Conservation (phyloP, 2,888 invertebrate genomes). For the Amphipoea oculea region DNA sequence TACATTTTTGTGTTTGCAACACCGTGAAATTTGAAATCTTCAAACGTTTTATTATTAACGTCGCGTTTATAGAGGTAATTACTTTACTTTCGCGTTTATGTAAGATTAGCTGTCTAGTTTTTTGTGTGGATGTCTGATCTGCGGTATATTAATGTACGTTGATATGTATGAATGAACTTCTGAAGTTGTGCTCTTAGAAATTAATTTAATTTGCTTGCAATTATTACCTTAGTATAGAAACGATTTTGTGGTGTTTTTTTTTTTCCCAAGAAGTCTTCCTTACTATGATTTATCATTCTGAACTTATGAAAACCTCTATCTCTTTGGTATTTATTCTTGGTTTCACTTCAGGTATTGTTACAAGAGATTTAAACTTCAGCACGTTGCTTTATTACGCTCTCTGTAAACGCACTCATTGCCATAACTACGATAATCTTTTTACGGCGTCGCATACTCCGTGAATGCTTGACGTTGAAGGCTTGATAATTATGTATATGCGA, state of each 20-base stretch:
- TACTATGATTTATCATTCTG: not conserved
- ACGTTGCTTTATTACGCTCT: conserved; percentile 67
- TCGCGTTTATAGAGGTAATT: conserved; percentile 55
- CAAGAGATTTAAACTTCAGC: conserved; percentile 34
- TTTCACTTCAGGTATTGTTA: conserved; percentile 20
- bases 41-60: conserved; percentile 44
- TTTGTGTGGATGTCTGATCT: conserved; percentile 24
- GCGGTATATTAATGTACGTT: not conserved
- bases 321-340: not conserved
- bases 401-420: conserved; percentile 66
- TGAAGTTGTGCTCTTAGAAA: not conserved
- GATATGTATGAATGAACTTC: conserved; percentile 12
- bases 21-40: conserved; percentile 65
- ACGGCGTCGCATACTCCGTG: conserved; percentile 59
- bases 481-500: conserved; percentile 1
- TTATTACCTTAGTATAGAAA: not conserved
- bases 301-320: not conserved
- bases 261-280: not conserved
- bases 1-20: conserved; percentile 49
- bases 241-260: not conserved
- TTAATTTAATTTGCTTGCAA: not conserved
- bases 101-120: conserved; percentile 46
- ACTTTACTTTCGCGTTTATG: conserved; percentile 60
- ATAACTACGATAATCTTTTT: conserved; percentile 59
- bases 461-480: conserved; percentile 60